A percentile compares a stretch with the other conserved stretches of the same genome.
These are phyloP conservation scores for Actias luna DNA, from an alignment of 2,888 invertebrate species.

Conservation along the genomic window DNA sequence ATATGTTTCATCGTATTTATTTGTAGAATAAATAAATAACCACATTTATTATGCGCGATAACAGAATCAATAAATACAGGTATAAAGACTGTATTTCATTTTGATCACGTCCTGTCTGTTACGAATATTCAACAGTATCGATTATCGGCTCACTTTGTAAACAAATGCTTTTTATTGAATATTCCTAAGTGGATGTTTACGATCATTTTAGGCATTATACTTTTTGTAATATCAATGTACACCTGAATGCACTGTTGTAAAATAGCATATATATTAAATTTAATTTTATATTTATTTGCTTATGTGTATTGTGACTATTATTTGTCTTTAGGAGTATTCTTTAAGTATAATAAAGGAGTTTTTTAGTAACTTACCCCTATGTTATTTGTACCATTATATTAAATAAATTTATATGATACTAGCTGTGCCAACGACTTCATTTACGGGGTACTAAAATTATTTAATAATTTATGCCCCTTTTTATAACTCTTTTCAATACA, in stretches of 20 bases:
- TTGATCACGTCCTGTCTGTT: conserved; percentile 64
- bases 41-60: not conserved
- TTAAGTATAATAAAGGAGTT: too few relatives aligned
- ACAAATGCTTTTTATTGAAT: conserved; percentile 72
- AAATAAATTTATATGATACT: too few relatives aligned
- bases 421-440: too few relatives aligned
- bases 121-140: conserved; percentile 76
- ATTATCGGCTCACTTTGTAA: conserved; percentile 74
- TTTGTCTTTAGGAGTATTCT: too few relatives aligned
- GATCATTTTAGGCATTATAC: conserved; percentile 1
- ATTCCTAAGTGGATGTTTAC: conserved; percentile 24
- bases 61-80: not conserved
- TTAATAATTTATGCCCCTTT: too few relatives aligned
- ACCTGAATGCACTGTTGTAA: not conserved
- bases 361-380: too few relatives aligned
- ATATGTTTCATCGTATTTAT: not conserved
- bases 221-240: not conserved
- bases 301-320: too few relatives aligned
- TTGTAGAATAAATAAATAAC: not conserved
- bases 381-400: too few relatives aligned
- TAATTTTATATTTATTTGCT: too few relatives aligned
- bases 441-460: too few relatives aligned
- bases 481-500: too few relatives aligned
- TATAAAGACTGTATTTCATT: conserved; percentile 47
- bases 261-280: not conserved